These are phyloP conservation scores for Lamellibrachia columna DNA, from an alignment of 2,888 invertebrate genomes.

Conservation along the genomic window DNA sequence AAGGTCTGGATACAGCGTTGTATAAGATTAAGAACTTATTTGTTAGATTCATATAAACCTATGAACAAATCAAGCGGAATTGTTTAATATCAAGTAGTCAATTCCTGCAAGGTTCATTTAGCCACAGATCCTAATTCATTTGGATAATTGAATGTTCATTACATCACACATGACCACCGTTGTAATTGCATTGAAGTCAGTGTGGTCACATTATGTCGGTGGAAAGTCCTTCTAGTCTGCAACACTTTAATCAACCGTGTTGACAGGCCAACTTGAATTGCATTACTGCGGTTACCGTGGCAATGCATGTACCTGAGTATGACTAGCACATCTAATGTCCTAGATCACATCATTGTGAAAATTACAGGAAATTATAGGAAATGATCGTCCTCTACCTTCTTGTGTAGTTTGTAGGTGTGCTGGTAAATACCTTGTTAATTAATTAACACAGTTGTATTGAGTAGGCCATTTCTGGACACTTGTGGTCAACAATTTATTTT, in stretches of 20 bases:
- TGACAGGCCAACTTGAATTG: too few species aligned
- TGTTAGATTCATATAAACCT: neutral
- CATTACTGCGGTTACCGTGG: slow-evolving; percentile 2
- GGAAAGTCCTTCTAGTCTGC: neutral
- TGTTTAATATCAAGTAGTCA: neutral
- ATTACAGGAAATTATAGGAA: neutral
- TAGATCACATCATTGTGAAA: neutral
- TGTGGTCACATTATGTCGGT: neutral
- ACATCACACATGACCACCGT: neutral
- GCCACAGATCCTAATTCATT: neutral
- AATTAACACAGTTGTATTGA: neutral
- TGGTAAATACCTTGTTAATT: neutral
- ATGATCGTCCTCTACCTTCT: neutral
- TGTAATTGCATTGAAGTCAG: neutral
- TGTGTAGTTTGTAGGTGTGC: neutral
- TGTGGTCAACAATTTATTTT: neutral
- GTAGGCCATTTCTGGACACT: neutral
- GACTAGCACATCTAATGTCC: neutral
- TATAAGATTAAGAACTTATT: too few species aligned
- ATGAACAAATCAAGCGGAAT: neutral
- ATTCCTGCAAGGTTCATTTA: neutral
- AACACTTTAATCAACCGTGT: neutral
- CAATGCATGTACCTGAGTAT: neutral
- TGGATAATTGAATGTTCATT: neutral
- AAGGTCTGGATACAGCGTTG: too few species aligned